Evolutionary conservation across 1,140 invertebrate species (phyloP).

Genomic region (Papilio dardanus): DNA sequence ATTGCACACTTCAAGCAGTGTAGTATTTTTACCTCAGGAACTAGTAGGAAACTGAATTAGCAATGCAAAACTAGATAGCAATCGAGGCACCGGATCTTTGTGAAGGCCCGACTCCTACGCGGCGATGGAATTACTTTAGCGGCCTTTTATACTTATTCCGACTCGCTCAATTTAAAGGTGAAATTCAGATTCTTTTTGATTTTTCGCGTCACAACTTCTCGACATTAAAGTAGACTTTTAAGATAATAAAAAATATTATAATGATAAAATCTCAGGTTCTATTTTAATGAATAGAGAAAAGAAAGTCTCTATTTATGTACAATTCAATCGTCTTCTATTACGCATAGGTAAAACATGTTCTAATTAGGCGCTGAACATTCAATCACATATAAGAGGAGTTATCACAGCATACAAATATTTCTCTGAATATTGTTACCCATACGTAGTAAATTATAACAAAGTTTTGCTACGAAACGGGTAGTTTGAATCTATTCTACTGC

Average conservation of each 20-base stretch:
- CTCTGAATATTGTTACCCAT: background rate
- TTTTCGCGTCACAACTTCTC: no score
- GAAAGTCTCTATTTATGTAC: no score
- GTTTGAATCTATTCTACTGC: constrained; percentile 10
- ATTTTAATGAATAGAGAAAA: no score
- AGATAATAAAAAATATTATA: no score
- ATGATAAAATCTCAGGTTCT: no score
- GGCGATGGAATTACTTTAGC: constrained; percentile 9
- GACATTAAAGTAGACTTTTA: no score
- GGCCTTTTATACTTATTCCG: background rate
- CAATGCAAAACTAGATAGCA: constrained; percentile 38
- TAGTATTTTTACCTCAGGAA: constrained; percentile 32
- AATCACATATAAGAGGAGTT: background rate
- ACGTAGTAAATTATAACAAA: constrained; percentile 5
- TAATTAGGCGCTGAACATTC: background rate
- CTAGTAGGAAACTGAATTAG: constrained; percentile 35
- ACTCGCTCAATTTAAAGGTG: background rate
- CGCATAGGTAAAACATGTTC: background rate
- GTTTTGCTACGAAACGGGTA: background rate
- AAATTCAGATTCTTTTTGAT: background rate
- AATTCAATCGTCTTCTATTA: no score
- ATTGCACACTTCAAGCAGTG: constrained; percentile 10
- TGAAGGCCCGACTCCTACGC: constrained; percentile 13
- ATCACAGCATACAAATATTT: background rate
- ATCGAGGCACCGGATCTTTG: constrained; percentile 32